Evolutionary conservation across 2,113 vertebrate species (phyloP).

Genomic region (Peromyscus polionotus): DNA sequence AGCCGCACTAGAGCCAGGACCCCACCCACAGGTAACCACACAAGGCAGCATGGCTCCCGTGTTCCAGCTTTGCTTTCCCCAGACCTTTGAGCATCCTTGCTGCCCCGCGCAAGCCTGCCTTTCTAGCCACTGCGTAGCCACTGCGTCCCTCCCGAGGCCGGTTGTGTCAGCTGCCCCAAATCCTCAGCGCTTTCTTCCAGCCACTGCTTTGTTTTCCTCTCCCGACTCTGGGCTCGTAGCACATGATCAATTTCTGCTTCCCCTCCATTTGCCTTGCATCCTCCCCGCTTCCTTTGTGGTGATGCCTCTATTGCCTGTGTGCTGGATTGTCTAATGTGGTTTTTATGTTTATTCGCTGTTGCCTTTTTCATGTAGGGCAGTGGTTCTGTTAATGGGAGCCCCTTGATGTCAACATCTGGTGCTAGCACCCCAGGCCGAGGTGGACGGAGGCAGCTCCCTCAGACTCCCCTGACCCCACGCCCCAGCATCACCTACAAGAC

Average conservation of each 20-base stretch:
- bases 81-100: neutral
- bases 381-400: slow-evolving; percentile 95
- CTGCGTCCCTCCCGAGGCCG: too few species aligned
- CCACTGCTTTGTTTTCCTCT: neutral
- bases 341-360: slow-evolving; percentile 91
- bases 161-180: neutral
- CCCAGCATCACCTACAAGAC: slow-evolving; percentile 97
- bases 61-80: too few species aligned
- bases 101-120: neutral
- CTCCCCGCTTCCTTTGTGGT: neutral
- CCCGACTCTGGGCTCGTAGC: too few species aligned
- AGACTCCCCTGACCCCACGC: slow-evolving; percentile 95
- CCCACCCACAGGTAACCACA: slow-evolving; percentile 92
- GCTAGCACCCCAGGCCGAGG: slow-evolving; percentile 94
- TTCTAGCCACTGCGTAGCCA: neutral
- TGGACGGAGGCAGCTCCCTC: slow-evolving; percentile 96
- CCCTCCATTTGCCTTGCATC: neutral
- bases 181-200: too few species aligned
- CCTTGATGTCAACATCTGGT: slow-evolving; percentile 92
- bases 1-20: slow-evolving; percentile 88
- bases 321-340: slow-evolving; percentile 52
- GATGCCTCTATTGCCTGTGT: neutral
- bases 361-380: slow-evolving; percentile 95
- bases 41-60: neutral
- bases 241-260: too few species aligned